Conservation (phyloP, 2,797 vertebrate species). For the Myotis daubentonii region DNA sequence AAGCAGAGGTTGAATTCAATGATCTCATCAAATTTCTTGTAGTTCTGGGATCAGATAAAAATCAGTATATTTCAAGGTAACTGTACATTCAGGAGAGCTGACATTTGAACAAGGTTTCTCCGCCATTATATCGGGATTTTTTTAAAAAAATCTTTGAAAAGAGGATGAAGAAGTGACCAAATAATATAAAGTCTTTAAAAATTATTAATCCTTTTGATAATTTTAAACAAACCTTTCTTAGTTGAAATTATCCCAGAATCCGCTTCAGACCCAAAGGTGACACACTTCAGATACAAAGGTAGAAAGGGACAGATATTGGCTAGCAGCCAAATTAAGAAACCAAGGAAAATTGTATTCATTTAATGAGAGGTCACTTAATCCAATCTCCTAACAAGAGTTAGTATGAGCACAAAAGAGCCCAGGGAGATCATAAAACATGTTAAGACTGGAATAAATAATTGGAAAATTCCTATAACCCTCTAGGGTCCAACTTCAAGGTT, state of each 20-base stretch:
- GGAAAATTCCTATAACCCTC: constrained; percentile 68
- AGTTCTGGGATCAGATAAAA: constrained; percentile 15
- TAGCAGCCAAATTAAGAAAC: constrained; percentile 59
- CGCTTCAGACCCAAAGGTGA: constrained; percentile 61
- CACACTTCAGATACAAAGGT: constrained; percentile 52
- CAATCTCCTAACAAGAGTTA: constrained; percentile 67
- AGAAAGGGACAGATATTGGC: constrained; percentile 58
- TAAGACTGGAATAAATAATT: constrained; percentile 75
- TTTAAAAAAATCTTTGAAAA: constrained; percentile 10
- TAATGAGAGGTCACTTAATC: constrained; percentile 74
- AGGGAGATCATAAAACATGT: constrained; percentile 72
- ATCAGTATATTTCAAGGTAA: neutral
- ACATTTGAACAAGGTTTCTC: constrained; percentile 8
- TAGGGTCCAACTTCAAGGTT: constrained; percentile 69
- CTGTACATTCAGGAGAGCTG: neutral
- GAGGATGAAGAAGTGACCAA: constrained; percentile 36
- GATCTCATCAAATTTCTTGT: constrained; percentile 36
- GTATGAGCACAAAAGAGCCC: constrained; percentile 46
- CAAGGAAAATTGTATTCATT: constrained; percentile 69
- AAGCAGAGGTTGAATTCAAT: constrained; percentile 18
- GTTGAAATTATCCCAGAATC: constrained; percentile 58
- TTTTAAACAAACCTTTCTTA: constrained; percentile 68
- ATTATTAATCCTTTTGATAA: constrained; percentile 59
- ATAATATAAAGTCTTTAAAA: constrained; percentile 55
- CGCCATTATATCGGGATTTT: neutral